Base-by-base conservation (phyloP, 2,888 invertebrate species). In the Galerucella nymphaeae region DNA sequence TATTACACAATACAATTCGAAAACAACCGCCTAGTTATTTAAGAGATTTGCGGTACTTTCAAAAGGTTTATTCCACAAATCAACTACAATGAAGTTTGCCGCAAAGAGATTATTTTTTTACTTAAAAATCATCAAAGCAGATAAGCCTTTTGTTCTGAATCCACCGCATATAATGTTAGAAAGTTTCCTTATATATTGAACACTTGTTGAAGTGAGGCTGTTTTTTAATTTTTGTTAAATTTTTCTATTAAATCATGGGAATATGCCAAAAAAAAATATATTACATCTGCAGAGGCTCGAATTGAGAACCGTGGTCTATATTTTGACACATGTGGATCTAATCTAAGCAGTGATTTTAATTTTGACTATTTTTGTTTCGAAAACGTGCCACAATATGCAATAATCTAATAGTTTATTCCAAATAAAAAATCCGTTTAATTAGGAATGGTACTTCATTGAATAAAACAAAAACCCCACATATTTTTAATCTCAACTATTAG, bases 91-190 rank as follows among this genome's bases (percentile, higher is more conserved):
- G 42, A 18, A 42, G 14, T 61, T 38, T 61, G 41, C 61, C 61
- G 61, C 61, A 62, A 61, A 41, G 61, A 61, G 61, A 61, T 41
- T 61, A 61, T 61, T 61, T 61, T 30, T 61, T 61, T 61, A 62
- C 16, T 41, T 42, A 41, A 42, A 42, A 62, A 62, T 62, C 61
- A 62, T n/a, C 61, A 62, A 62, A 62, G 61, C 61, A 42, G 42
- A 42, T 42, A 18, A 62, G 2, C 61, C n/a, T 10, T 62, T 59
- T 71, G 53, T 66, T 61, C 45, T 42, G 38, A 59, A n/a, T 67
- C 70, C 74, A 78, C 80, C 79, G 80, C 81, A 79, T 53, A 79
- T 53, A 79, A 79, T 79, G 80, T 63, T 70, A 50, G 62, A 74
- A 70, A 67, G 68, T 70, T 41, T 66, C 61, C 41, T 42, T 48